Evolutionary conservation across 64 coral and sea anemone species (phyloP), one percentile per base, ranked within the genome.

Genomic region (Catalaphyllia jardinei): DNA sequence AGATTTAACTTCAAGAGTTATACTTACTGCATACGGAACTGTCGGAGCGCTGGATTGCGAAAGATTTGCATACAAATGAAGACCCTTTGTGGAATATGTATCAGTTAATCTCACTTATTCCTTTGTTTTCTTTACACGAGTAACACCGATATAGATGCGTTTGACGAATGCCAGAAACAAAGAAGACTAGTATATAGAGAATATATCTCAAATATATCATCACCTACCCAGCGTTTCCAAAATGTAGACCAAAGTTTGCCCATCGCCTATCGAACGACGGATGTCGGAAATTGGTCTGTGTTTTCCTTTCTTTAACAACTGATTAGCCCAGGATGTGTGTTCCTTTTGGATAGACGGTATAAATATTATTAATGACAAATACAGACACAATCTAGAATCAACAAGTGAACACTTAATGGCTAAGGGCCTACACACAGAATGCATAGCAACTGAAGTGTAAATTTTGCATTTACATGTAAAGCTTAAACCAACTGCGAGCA

Each of bases 171-270:
- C 17, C 29, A 80, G 15, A 61, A 65, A 22, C 29, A 19, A 39
- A 5, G 7, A 61, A 83, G 46, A 28, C 18, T 65, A n/a, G n/a
- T n/a, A 11, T 35, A 35, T 35, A 1, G 33, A 35, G 33, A 35
- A 35, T 3, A 35, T 35, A 35, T 79, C 50, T 79, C 74, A 80
- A 90, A n/a, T 17, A 72, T 3, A 35, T 62, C 39, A 28, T 87
- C 39, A 62, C 95, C 78, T 91, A 97, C 95, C 82, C 65, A 97
- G 74, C 46, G 90, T 84, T 90, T 97, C 95, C 78, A 97, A 71
- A 30, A 97, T 73, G 75, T 93, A 79, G 19, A 97, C 95, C 33
- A 97, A 86, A 2, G 95, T 90, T 72, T 91, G 91, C 0, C 95
- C 95, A 78, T 97, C 95, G 8, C 95, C 91, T n/a, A 97, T 64